These are phyloP conservation scores for Momotus momota DNA, from an alignment of 2,797 vertebrate genomes.

Conservation along the genomic window DNA sequence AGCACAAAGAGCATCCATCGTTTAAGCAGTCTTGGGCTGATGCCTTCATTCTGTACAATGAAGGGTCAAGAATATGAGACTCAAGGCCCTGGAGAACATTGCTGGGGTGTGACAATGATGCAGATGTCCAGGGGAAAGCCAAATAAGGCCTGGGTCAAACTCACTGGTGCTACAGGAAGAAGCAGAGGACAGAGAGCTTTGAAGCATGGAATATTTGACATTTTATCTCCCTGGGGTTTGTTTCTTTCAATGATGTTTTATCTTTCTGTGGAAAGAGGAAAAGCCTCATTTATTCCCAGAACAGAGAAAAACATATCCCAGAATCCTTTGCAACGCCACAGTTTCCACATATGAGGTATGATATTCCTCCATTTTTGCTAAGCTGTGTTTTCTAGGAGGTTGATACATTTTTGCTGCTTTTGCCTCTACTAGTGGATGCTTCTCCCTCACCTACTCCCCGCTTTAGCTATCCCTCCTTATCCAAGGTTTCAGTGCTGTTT, in stretches of 20 bases:
- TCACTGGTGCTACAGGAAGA: background rate
- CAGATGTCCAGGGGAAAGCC: background rate
- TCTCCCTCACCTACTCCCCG: background rate
- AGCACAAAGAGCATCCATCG: background rate
- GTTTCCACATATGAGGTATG: constrained; percentile 25
- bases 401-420: background rate
- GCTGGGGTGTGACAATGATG: background rate
- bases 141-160: background rate
- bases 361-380: background rate
- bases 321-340: background rate
- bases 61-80: background rate
- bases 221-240: background rate
- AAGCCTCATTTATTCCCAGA: constrained; percentile 22
- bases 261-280: constrained; percentile 40
- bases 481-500: background rate
- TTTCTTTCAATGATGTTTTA: background rate
- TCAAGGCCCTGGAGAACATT: background rate
- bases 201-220: background rate
- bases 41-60: background rate
- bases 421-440: background rate
- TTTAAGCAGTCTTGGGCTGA: background rate
- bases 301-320: background rate
- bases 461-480: background rate
- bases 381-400: background rate
- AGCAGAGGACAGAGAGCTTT: background rate